Conservation (phyloP, 2,888 invertebrate genomes). For the Chaitophorus viminalis region DNA sequence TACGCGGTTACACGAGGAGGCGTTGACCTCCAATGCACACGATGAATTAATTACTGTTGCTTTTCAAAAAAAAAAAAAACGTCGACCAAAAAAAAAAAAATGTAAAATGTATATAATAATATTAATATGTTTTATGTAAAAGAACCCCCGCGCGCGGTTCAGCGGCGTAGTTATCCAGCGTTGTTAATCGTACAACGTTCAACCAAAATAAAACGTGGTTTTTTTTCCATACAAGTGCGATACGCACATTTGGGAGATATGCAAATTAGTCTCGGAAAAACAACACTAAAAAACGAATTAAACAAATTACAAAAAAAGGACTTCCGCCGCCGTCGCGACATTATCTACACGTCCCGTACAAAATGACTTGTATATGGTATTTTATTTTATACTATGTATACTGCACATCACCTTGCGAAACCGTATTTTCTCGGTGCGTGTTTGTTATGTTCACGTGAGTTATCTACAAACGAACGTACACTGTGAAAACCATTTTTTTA, state of each 20-base stretch:
- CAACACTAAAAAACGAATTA: constrained; percentile 6
- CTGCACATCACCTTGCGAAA: neutral
- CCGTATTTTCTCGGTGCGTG: neutral
- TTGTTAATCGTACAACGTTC: neutral
- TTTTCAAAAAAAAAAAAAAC: neutral
- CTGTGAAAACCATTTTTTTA: no score
- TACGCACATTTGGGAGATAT: constrained; percentile 22
- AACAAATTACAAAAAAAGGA: neutral
- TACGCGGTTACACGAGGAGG: neutral
- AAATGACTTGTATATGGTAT: neutral
- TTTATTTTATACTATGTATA: neutral
- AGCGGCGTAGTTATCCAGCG: neutral
- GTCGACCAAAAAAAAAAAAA: neutral
- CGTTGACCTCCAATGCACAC: no score
- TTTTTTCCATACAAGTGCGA: constrained; percentile 6
- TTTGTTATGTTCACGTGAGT: no score
- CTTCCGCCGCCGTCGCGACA: neutral
- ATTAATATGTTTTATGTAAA: neutral
- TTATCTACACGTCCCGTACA: constrained; percentile 12
- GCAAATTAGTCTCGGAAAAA: constrained; percentile 13
- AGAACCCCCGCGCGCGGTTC: neutral
- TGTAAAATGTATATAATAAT: no score
- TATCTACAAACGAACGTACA: no score
- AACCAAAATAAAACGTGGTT: constrained; percentile 44
- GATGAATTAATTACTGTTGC: neutral